phyloP scores from a whole-genome alignment of 2,113 vertebrate genomes.

The Antigone vipio region DNA sequence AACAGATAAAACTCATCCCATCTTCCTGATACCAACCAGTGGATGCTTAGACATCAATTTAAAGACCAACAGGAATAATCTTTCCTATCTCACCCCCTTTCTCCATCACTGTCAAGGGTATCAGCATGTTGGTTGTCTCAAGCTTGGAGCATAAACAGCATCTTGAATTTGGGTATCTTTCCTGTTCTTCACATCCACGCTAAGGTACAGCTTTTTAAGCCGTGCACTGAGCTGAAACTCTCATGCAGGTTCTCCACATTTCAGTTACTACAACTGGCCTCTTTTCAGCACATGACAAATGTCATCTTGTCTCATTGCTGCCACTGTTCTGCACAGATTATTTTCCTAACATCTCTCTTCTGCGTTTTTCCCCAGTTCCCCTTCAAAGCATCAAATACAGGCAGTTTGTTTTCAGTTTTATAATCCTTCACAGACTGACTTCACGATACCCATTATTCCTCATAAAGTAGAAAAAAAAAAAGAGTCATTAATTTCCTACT shows the following conservation, averaged over 20 bases:
- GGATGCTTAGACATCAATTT: background rate
- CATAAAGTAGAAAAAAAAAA: background rate
- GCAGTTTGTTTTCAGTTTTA: constrained; percentile 47
- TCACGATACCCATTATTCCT: constrained; percentile 13
- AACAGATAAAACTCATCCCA: background rate
- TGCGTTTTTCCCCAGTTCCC: background rate
- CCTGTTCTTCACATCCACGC: background rate
- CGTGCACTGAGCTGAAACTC: background rate
- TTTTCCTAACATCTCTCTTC: constrained; percentile 15
- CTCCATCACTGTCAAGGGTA: background rate
- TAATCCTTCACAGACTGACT: background rate
- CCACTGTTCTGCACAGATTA: constrained; percentile 8
- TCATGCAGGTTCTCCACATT: background rate
- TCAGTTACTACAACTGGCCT: background rate
- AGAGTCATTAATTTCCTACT: constrained; percentile 23
- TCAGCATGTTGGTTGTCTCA: background rate
- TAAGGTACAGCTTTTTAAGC: background rate
- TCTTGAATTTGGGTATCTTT: background rate
- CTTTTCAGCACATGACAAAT: constrained; percentile 5
- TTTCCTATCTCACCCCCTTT: background rate
- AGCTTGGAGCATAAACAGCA: background rate
- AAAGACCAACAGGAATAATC: background rate
- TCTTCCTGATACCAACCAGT: background rate
- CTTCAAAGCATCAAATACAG: background rate
- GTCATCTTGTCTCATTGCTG: constrained; percentile 16